Base-by-base conservation (phyloP, 2,113 vertebrate species). In the Mastomys natalensis region DNA sequence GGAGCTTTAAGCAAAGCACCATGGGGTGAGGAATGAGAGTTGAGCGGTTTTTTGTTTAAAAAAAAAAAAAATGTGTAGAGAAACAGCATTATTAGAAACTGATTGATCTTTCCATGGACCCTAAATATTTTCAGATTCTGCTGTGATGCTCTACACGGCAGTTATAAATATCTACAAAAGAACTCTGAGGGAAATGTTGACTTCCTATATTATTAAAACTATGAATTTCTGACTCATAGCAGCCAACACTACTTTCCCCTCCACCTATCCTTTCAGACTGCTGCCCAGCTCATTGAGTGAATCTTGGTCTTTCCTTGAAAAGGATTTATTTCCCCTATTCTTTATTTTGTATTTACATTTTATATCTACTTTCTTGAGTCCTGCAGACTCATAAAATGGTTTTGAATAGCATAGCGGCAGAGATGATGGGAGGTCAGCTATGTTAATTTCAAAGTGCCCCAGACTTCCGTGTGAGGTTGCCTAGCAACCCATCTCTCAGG, bases 401-500 rank as follows among this genome's bases (percentile, higher is more conserved):
- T 97, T 98, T 97, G 94, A 98, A 98, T 97, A 95, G 96, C 95
- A 97, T 93, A 97, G 95, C 94, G 96, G 91, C 92, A 96, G 95
- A 97, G 97, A 98, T 97, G 97, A 97, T 81, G 72, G 92, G 95
- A 96, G 98, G 98, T 98, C 98, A 97, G 97, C 97, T 98, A 98
- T 97, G 98, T 98, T 98, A 48, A 98, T 99, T 98, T 98, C 98
- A 98, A 98, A 98, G 97, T 73, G 21, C 97, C 98, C 98, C 95
- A 97, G 98, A 98, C 98, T 98, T 98, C 77, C n/a, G 92, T 97
- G 96, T 66, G 84, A 81, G 94, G 99, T 99, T 99, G 98, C 99
- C 94, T 98, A 98, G 99, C 98, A 99, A 99, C 98, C 95, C 97
- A 98, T 98, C 98, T 98, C 98, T 97, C 97, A 96, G 87, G 97